Evolutionary conservation across 2,113 vertebrate genomes (phyloP).

Genomic region (Dinomys branickii): DNA sequence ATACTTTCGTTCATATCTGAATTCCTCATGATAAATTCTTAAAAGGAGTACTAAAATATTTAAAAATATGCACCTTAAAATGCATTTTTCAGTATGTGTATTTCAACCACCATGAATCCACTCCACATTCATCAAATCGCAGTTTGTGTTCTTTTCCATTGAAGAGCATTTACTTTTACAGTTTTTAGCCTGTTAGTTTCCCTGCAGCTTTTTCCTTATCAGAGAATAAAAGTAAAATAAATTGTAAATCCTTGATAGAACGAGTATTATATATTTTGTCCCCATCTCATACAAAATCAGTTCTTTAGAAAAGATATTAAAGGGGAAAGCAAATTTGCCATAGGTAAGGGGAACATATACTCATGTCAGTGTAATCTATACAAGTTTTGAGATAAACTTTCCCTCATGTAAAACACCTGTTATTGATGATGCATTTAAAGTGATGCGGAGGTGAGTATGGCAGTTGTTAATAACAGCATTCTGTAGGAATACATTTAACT

Average conservation of each 20-base stretch:
- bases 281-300: neutral
- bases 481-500: neutral
- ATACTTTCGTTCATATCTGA: neutral
- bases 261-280: neutral
- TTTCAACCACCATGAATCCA: neutral
- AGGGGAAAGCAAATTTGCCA: neutral
- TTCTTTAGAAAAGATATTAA: neutral
- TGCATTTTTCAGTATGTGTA: neutral
- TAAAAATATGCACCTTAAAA: neutral
- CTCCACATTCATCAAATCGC: neutral
- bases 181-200: neutral
- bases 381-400: neutral
- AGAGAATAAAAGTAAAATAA: constrained; percentile 19
- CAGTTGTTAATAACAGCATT: neutral
- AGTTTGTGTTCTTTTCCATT: neutral
- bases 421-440: neutral
- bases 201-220: neutral
- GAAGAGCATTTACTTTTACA: neutral
- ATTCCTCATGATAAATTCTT: neutral
- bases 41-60: neutral
- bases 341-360: neutral
- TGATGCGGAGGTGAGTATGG: neutral
- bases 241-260: neutral
- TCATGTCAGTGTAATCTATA: neutral
- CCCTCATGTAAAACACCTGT: neutral